Evolutionary conservation across 92 coral and sea anemone genomes (phyloP).

Genomic region (Umimayanthus kanabou): DNA sequence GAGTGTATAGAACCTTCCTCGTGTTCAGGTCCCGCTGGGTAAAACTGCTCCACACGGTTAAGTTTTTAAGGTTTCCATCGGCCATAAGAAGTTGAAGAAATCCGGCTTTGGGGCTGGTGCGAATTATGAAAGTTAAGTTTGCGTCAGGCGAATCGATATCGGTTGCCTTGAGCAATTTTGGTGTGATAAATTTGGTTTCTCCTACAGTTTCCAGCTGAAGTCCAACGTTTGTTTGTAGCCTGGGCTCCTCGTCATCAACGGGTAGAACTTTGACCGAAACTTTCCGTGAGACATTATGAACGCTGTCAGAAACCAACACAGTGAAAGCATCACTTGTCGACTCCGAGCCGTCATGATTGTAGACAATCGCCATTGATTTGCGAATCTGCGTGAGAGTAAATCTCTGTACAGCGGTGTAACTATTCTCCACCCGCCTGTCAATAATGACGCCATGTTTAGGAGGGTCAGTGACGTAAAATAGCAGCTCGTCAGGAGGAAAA

Average conservation of each 20-base stretch:
- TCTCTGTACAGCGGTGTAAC: constrained; percentile 53
- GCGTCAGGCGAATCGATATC: constrained; percentile 89
- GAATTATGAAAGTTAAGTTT: constrained; percentile 73
- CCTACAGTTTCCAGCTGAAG: constrained; percentile 65
- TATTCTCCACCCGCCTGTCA: constrained; percentile 71
- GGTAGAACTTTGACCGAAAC: constrained; percentile 69
- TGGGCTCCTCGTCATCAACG: constrained; percentile 91
- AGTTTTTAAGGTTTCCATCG: constrained; percentile 62
- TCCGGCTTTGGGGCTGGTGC: constrained; percentile 75
- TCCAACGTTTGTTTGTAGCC: constrained; percentile 77
- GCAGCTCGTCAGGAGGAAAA: constrained; percentile 74
- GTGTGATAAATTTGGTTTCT: constrained; percentile 80
- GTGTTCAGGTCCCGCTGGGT: constrained; percentile 70
- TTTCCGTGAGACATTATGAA: constrained; percentile 74
- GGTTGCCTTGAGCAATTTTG: constrained; percentile 68
- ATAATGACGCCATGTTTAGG: constrained; percentile 87
- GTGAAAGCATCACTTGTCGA: constrained; percentile 69
- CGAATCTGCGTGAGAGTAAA: constrained; percentile 82
- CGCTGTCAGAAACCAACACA: constrained; percentile 78
- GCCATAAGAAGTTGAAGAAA: constrained; percentile 58
- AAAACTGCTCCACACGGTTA: constrained; percentile 61
- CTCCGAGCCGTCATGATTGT: constrained; percentile 93
- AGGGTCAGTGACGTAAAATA: constrained; percentile 66
- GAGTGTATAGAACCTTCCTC: constrained; percentile 76
- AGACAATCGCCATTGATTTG: constrained; percentile 74